Evolutionary conservation across 2,113 vertebrate species (phyloP), one percentile per base, ranked within the genome.

Genomic region (Malurus cyaneus): DNA sequence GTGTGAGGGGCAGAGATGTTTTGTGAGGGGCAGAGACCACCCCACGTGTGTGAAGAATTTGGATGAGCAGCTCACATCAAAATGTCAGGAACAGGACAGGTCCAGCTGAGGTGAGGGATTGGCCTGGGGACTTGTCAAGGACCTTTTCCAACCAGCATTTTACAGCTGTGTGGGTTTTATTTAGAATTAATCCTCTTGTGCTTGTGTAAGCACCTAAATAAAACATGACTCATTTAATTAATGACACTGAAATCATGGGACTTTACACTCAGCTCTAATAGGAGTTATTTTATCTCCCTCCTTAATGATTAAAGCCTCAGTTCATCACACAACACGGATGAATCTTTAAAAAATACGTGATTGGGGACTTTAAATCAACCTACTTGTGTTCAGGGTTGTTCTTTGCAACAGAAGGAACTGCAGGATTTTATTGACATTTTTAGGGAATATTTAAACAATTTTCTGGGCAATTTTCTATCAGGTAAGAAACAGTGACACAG

Each of bases 71-170:
- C 14, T 56, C 46, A 5, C 8, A 11, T 9, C 13, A 8, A 4
- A 4, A 0, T 8, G 9, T 4, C 47, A 3, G 13, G 23, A 32
- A 7, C 0, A 1, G 34, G 60, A 2, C 0, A 1, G 16, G 18
- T 14, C 52, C 74, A 39, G 26, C 67, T 12, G 1, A 3, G 59
- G 39, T 6, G 44, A 31, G 32, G 69, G 46, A 65, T 5, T 9
- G 54, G 60, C 60, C 50, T 4, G n/a, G 56, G 5, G 18, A 57
- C 59, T 29, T 25, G 18, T 20, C 41, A 34, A 18, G 46, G 59
- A 59, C 69, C 32, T 80, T 44, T 46, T 32, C 47, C 34, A 59
- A 31, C 11, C 28, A 70, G 65, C 12, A 2, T 70, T 88, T 70
- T 29, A 24, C n/a, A 81, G 70, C 65, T 28, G 2, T 54, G 0